Percentiles rank a stretch among this genome's conserved stretches.
Evolutionary conservation across 2,113 vertebrate species (phyloP).

Genomic region (Gallinago jamesoni): DNA sequence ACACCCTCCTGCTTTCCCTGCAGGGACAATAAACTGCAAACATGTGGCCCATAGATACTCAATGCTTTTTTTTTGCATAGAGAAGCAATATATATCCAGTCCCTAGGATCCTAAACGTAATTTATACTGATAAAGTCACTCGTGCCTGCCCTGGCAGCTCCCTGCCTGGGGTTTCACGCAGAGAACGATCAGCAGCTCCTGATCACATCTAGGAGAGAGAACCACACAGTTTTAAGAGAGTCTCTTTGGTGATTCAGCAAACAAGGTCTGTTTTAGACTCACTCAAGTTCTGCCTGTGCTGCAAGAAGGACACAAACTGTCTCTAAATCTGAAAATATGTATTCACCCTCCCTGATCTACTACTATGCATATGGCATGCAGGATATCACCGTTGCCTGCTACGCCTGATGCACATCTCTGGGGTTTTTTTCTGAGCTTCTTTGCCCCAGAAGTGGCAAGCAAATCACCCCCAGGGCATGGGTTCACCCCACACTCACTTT

Average conservation of each 20-base stretch:
- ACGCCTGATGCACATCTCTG: not conserved
- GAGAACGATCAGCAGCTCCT: not conserved
- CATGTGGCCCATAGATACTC: not conserved
- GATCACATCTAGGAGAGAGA: not conserved
- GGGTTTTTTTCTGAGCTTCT: not conserved
- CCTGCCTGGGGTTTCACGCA: not conserved
- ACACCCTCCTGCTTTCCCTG: not conserved
- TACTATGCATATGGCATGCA: not conserved
- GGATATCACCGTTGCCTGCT: fast-evolving
- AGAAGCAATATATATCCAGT: not conserved
- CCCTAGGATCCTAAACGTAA: not conserved
- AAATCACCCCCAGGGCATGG: not conserved
- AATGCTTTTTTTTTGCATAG: not conserved
- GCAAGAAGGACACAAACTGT: not conserved
- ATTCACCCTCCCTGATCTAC: not conserved
- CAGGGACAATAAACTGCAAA: not conserved
- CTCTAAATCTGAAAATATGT: not conserved
- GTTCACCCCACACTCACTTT: not conserved
- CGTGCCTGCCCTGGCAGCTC: not conserved
- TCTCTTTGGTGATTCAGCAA: not conserved
- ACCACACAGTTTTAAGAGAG: not conserved
- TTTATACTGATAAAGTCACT: not conserved
- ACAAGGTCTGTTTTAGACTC: not conserved
- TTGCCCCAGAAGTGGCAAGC: not conserved
- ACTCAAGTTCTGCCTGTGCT: not conserved